phyloP scores from a whole-genome alignment of 2,888 invertebrate genomes.

The Norana najaformis region DNA sequence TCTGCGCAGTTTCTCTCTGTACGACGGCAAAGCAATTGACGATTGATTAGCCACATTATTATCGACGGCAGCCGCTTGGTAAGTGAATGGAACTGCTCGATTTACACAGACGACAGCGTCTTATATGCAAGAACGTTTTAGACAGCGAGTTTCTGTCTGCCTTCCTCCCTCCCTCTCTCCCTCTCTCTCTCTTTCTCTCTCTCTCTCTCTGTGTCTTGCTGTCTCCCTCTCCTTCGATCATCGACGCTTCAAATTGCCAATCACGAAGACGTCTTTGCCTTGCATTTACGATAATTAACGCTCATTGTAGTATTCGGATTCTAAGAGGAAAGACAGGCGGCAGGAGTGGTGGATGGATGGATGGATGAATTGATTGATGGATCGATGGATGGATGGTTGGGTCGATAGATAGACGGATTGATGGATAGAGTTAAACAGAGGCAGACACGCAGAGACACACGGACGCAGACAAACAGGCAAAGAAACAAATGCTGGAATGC shows the following conservation, averaged over 20 bases:
- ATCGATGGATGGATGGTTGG: no score
- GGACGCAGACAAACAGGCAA: background rate
- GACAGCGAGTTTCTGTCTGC: background rate
- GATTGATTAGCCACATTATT: conserved; percentile 5
- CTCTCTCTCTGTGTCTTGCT: background rate
- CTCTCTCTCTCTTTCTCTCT: background rate
- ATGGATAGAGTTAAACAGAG: background rate
- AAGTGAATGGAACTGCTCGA: background rate
- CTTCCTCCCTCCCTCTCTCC: no score
- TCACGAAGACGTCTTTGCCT: conserved; percentile 6
- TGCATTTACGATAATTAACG: background rate
- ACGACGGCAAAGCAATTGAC: background rate
- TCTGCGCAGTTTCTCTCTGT: background rate
- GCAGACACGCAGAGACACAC: background rate
- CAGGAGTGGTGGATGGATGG: background rate
- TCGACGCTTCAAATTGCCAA: background rate
- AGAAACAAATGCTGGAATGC: background rate
- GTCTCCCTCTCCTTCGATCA: background rate
- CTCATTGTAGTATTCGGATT: no score
- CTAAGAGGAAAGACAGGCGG: background rate
- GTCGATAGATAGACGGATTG: background rate
- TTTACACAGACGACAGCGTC: background rate
- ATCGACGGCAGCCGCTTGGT: background rate
- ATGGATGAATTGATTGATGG: background rate
- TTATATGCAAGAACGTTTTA: background rate